Base-by-base conservation (phyloP, 1,140 invertebrate genomes). In the Zophobas morio region DNA sequence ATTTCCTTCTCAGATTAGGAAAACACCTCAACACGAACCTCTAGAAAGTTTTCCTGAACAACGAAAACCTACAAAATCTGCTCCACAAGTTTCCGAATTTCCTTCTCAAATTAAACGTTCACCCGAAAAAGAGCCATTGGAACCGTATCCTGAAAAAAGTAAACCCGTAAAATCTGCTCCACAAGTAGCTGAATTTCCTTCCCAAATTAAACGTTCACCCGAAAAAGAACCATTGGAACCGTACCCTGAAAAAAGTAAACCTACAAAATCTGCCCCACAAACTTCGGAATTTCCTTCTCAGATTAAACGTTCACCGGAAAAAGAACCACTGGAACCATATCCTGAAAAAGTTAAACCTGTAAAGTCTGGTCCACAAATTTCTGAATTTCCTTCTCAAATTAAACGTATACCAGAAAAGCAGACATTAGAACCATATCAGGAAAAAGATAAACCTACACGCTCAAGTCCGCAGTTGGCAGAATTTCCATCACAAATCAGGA, bases 311-410 rank as follows among this genome's bases (percentile, higher is more conserved):
- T 34, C 77, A 36, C 74, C 79, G 8, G 72, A 80, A 76, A 78
- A 54, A 73, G 42, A 80, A 54, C 74, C 78, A 20, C 34, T 75
- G n/a, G 73, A 80, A 42, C 51, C 79, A 6, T 76, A 79, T 39
- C 46, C 75, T 46, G 78, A 75, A 75, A 80, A 77, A 36, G 75
- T 8, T 1, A 75, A 47, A 71, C 78, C 78, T 5, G 42, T 36
- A 8, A 79, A 76, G 56, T 33, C 63, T 40, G 74, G 37, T 8
- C 51, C 79, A 33, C 49, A 32, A 6, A 32, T 81, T 33, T 63
- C 54, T 33, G 81, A 82, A 60, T 82, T 82, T 66, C 81, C 79
- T 20, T 75, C 76, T 1, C 80, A 80, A 74, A 72, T 76, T 32
- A 40, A 42, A 49, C 53, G 40, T 46, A 46, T 63, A n/a, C 74